Conservation (phyloP, 2,113 vertebrate species). For the Mystacornis crossleyi region DNA sequence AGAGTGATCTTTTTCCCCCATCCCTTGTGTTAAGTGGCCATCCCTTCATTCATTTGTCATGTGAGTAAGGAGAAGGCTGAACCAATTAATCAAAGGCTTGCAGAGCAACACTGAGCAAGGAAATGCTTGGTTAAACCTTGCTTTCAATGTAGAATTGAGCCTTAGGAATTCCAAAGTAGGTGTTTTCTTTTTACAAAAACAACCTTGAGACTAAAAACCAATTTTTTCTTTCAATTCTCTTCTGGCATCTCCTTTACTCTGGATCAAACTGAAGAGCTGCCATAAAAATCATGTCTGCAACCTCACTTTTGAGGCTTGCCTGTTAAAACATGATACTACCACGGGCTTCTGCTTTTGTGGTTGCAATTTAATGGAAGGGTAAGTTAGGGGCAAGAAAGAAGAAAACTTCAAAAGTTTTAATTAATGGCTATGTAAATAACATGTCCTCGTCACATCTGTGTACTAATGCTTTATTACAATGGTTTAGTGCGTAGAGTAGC, state of each 20-base stretch:
- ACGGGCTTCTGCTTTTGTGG: neutral
- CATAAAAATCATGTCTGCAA: neutral
- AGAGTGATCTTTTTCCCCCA: neutral
- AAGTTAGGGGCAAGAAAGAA: neutral
- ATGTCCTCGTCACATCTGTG: neutral
- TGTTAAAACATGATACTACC: neutral
- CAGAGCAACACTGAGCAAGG: neutral
- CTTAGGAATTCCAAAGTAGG: neutral
- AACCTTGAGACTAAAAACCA: neutral
- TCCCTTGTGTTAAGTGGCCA: neutral
- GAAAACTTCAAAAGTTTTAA: neutral
- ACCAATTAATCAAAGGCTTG: slow-evolving; percentile 20
- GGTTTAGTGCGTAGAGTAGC: neutral
- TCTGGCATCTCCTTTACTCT: neutral
- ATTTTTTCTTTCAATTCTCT: neutral
- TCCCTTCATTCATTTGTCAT: neutral
- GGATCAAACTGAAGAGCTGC: neutral
- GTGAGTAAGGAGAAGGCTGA: neutral
- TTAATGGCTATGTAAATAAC: neutral
- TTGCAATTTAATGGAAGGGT: neutral
- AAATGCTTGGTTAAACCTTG: neutral
- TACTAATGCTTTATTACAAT: neutral
- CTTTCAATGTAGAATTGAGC: neutral
- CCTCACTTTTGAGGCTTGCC: neutral
- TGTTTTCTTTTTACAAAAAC: neutral